phyloP scores from a whole-genome alignment of 2,113 vertebrate species.

The Trochalopteron elliotii region DNA sequence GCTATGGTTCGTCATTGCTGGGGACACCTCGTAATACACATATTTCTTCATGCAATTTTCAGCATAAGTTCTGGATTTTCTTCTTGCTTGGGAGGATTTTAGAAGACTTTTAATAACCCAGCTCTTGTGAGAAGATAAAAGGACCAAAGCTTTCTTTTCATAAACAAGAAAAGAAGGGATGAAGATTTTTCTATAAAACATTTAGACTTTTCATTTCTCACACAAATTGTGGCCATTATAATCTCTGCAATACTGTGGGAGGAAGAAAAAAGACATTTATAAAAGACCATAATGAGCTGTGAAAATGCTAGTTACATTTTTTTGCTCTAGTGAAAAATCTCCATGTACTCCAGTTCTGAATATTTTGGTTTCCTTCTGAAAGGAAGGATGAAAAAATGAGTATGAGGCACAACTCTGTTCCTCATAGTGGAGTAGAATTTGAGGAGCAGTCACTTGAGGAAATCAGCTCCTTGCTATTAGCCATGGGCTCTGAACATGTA shows the following conservation, averaged over 20 bases:
- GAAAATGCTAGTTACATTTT: not conserved
- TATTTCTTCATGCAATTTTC: not conserved
- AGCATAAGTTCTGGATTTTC: not conserved
- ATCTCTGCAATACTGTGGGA: not conserved
- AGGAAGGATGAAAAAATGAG: not conserved
- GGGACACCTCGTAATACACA: not conserved
- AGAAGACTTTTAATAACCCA: not conserved
- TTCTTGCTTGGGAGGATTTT: not conserved
- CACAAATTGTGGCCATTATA: not conserved
- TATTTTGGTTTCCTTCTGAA: not conserved
- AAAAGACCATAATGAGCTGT: not conserved
- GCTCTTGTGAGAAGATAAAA: not conserved
- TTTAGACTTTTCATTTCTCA: not conserved
- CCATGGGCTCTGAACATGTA: not conserved
- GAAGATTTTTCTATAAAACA: not conserved
- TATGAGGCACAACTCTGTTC: not conserved
- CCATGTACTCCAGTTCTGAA: not conserved
- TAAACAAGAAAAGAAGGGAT: not conserved
- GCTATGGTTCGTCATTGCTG: constrained; percentile 6
- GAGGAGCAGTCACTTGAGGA: not conserved
- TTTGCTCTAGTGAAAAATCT: not conserved
- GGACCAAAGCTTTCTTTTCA: not conserved
- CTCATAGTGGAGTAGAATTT: not conserved
- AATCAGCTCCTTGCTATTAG: not conserved
- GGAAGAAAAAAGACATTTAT: not conserved